Percentiles rank a stretch among this genome's conserved stretches.
Evolutionary conservation across 1,140 invertebrate genomes (phyloP).

Genomic region (Drosophila teissieri): DNA sequence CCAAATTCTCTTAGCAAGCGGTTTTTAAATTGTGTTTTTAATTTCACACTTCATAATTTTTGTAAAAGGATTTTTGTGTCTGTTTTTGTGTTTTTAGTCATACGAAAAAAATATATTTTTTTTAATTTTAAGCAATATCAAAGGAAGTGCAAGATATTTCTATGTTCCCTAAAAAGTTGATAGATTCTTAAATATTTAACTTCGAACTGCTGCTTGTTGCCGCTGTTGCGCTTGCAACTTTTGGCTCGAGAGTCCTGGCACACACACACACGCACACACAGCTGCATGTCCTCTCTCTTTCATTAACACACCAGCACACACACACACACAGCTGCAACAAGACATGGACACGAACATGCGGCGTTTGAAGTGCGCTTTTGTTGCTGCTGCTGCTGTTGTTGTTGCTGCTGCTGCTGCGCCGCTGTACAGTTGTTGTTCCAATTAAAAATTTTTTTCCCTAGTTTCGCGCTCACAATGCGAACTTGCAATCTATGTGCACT

Average conservation of each 20-base stretch:
- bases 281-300: constrained; percentile 57
- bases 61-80: no score
- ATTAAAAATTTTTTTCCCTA: constrained; percentile 80
- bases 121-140: no score
- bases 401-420: constrained; percentile 45
- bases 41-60: no score
- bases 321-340: constrained; percentile 18
- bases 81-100: no score
- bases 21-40: no score
- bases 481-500: constrained; percentile 70
- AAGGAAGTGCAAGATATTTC: no score
- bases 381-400: constrained; percentile 33
- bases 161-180: no score
- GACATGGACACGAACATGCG: constrained; percentile 50
- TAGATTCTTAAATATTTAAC: neutral
- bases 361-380: constrained; percentile 71
- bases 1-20: no score
- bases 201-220: constrained; percentile 27
- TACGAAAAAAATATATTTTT: no score
- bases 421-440: constrained; percentile 82
- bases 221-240: constrained; percentile 26
- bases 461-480: constrained; percentile 79
- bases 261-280: constrained; percentile 14
- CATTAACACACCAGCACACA: constrained; percentile 43
- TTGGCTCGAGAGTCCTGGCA: constrained; percentile 54